A percentile compares a stretch with the other conserved stretches of the same genome.
Conservation (phyloP, 2,113 vertebrate genomes). For the Tetraodon nigroviridis region DNA sequence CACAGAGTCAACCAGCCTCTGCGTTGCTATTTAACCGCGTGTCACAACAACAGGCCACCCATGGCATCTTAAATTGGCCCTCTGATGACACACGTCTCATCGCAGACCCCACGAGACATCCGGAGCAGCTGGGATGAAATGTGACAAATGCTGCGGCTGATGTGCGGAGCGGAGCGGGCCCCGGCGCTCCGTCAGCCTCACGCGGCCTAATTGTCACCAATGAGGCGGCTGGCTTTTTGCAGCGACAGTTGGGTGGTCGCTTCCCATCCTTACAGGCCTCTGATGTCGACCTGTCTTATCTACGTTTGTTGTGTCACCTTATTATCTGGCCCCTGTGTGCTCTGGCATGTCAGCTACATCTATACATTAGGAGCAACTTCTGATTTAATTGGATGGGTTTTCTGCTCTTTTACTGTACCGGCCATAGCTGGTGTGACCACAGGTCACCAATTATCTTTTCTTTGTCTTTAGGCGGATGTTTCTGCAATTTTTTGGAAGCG, state of each 20-base stretch:
- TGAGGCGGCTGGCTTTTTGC: constrained; percentile 46
- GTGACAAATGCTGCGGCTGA: constrained; percentile 61
- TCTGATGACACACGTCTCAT: constrained; percentile 67
- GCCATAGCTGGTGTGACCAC: constrained; percentile 6
- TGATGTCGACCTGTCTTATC: constrained; percentile 33
- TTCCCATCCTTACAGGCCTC: constrained; percentile 33
- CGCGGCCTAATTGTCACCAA: constrained; percentile 54
- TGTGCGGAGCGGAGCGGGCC: constrained; percentile 25
- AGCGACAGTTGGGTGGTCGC: constrained; percentile 34
- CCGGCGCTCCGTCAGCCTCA: constrained; percentile 42
- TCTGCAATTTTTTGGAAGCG: constrained; percentile 1
- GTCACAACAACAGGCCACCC: constrained; percentile 65
- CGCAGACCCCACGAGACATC: constrained; percentile 49
- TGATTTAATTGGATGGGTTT: constrained; percentile 14
- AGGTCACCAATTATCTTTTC: constrained; percentile 12
- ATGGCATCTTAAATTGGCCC: constrained; percentile 64
- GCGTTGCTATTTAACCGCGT: constrained; percentile 54
- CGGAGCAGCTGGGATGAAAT: constrained; percentile 55
- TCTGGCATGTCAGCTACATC: constrained; percentile 11
- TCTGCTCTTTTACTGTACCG: constrained; percentile 1
- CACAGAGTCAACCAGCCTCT: constrained; percentile 38
- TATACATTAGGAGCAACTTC: constrained; percentile 23
- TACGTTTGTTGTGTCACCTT: constrained; percentile 35
- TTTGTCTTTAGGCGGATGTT: neutral
- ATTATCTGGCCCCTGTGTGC: constrained; percentile 45